A percentile compares a stretch with the other conserved stretches of the same genome.
Conservation (phyloP, 2,888 invertebrate genomes). For the Pocota personata region DNA sequence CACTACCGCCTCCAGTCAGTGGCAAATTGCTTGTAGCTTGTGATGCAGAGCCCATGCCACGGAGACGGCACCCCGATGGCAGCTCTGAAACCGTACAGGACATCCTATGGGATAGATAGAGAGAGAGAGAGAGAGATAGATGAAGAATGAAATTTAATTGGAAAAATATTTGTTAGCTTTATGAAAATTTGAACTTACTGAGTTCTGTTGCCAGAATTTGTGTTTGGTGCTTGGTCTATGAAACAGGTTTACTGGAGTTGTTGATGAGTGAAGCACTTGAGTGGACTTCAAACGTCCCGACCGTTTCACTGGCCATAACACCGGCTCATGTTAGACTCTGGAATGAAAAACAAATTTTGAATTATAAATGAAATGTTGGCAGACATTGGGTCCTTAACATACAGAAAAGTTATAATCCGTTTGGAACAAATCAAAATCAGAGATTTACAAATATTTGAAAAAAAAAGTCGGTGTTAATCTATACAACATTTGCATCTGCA, state of each 20-base stretch:
- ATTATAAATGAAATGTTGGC: background rate
- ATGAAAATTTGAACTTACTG: conserved; percentile 45
- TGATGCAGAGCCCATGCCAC: conserved; percentile 82
- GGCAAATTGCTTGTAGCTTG: conserved; percentile 79
- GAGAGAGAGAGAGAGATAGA: conserved; percentile 5
- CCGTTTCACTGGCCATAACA: conserved; percentile 63
- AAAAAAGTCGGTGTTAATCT: no score
- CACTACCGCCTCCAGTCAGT: conserved; percentile 77
- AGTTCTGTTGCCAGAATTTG: conserved; percentile 73
- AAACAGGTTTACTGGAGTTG: conserved; percentile 51
- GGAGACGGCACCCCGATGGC: conserved; percentile 83
- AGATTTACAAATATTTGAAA: no score
- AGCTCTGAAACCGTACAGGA: conserved; percentile 85
- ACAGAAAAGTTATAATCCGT: no score
- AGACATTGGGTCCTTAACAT: no score
- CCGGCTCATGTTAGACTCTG: conserved; percentile 69
- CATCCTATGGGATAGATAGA: conserved; percentile 82
- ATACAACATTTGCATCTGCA: no score
- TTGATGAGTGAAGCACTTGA: conserved; percentile 49
- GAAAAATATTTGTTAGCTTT: conserved; percentile 2
- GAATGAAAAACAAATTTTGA: conserved; percentile 1
- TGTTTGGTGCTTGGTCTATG: conserved; percentile 67
- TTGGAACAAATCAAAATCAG: no score
- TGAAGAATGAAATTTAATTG: conserved; percentile 22
- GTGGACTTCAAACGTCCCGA: conserved; percentile 52